phyloP scores from a whole-genome alignment of 2,797 vertebrate genomes.

The Poecilia velifera region DNA sequence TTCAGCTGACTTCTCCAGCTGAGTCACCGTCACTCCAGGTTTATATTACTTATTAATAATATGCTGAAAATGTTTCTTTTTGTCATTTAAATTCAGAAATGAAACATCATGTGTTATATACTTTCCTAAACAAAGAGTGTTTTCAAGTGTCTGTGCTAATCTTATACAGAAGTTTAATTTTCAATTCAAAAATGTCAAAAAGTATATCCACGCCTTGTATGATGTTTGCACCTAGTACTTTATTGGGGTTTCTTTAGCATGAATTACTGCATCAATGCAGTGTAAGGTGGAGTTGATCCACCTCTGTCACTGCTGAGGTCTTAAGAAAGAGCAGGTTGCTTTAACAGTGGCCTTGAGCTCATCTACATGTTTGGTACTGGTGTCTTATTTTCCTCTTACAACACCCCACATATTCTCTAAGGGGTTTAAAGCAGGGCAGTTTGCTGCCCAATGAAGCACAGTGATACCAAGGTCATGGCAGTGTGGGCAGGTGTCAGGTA shows the following conservation, averaged over 20 bases:
- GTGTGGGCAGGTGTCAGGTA: background rate
- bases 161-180: background rate
- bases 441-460: slow-evolving; percentile 1
- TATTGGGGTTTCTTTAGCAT: background rate
- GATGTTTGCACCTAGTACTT: background rate
- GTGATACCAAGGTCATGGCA: background rate
- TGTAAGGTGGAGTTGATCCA: background rate
- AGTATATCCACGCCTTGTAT: background rate
- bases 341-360: background rate
- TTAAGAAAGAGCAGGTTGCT: background rate
- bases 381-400: background rate
- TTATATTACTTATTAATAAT: background rate
- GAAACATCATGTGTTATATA: background rate
- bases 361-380: slow-evolving; percentile 1
- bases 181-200: background rate
- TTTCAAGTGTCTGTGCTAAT: background rate
- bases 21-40: background rate
- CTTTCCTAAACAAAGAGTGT: background rate
- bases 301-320: background rate
- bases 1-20: background rate
- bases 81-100: background rate
- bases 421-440: background rate
- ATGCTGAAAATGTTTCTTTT: background rate
- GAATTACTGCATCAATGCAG: background rate
- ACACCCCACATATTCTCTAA: background rate